Conservation (phyloP, 2,113 vertebrate species). For the Hipposideros armiger region DNA sequence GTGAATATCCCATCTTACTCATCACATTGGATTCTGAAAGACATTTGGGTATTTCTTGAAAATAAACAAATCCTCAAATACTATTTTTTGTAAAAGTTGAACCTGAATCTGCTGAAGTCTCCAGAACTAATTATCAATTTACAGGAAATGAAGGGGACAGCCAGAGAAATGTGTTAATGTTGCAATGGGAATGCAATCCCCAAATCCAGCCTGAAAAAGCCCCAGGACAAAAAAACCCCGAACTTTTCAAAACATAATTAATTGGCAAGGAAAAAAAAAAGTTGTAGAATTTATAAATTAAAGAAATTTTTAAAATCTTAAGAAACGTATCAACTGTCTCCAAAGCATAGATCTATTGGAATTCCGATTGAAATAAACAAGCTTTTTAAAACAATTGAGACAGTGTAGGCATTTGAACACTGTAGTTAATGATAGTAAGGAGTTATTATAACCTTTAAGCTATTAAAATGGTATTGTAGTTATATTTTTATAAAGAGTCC, state of each 20-base stretch:
- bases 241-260: constrained; percentile 11
- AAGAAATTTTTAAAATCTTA: background rate
- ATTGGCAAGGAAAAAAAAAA: constrained; percentile 1
- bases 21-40: background rate
- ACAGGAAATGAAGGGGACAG: background rate
- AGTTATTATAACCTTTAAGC: background rate
- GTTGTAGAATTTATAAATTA: background rate
- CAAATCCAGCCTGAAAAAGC: background rate
- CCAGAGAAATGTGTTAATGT: background rate
- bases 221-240: background rate
- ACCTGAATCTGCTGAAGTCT: background rate
- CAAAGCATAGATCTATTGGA: background rate
- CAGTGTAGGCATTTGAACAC: background rate
- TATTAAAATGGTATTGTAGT: background rate
- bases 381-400: background rate
- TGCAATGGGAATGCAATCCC: background rate
- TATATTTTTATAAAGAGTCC: background rate
- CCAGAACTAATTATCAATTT: background rate
- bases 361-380: background rate
- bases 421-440: constrained; percentile 4
- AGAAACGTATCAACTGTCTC: background rate
- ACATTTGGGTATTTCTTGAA: background rate
- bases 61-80: background rate
- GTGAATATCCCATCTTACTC: background rate
- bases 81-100: background rate